Evolutionary conservation across 2,797 vertebrate species (phyloP).

Genomic region (Rachycentron canadum): DNA sequence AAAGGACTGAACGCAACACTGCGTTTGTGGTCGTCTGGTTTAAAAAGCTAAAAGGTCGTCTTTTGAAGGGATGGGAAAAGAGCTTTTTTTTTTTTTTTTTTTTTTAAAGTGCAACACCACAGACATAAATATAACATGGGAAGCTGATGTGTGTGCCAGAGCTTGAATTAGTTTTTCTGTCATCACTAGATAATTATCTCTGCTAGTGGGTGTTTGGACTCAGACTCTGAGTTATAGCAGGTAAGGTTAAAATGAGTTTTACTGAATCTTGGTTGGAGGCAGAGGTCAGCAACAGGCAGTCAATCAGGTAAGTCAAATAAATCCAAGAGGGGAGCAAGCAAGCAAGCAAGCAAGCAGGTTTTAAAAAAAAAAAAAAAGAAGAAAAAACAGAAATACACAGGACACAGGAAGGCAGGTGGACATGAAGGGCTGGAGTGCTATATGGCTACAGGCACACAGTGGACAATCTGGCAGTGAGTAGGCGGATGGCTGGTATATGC

Average conservation of each 20-base stretch:
- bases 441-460: background rate
- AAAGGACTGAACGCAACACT: slow-evolving; percentile 57
- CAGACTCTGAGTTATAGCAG: background rate
- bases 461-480: background rate
- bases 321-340: background rate
- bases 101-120: slow-evolving; percentile 26
- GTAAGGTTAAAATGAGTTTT: slow-evolving; percentile 7
- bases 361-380: background rate
- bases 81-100: slow-evolving; percentile 1
- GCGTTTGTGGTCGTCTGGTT: slow-evolving; percentile 59
- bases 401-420: background rate
- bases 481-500: background rate
- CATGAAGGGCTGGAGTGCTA: background rate
- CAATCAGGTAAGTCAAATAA: slow-evolving; percentile 10
- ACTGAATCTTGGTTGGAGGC: background rate
- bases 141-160: slow-evolving; percentile 21
- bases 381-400: background rate
- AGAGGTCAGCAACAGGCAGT: background rate
- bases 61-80: slow-evolving; percentile 30
- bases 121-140: background rate
- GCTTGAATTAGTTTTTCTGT: slow-evolving; percentile 33
- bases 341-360: background rate
- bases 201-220: slow-evolving; percentile 21
- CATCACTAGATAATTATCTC: slow-evolving; percentile 33
- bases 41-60: slow-evolving; percentile 58